A percentile compares a stretch with the other conserved stretches of the same genome.
Evolutionary conservation across 2,113 vertebrate species (phyloP).

Genomic region (Cebidichthys violaceus): DNA sequence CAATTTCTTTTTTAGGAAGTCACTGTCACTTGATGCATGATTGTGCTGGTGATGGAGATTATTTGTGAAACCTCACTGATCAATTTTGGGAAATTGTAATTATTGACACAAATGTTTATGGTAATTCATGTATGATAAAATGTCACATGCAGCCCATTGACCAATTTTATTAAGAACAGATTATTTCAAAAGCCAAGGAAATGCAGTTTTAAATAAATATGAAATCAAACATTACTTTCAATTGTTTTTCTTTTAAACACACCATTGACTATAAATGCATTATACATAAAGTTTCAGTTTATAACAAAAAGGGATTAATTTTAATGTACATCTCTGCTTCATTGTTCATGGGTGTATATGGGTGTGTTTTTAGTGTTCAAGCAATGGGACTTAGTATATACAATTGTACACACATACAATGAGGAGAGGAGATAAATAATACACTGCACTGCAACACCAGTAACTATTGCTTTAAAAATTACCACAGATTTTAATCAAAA

Average conservation of each 20-base stretch:
- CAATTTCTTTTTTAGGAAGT: background rate
- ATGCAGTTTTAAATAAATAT: conserved; percentile 4
- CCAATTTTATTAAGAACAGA: background rate
- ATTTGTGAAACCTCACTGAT: background rate
- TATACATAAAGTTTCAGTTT: background rate
- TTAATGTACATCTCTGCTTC: background rate
- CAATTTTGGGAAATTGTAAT: background rate
- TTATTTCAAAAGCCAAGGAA: conserved; percentile 1
- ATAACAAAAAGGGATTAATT: conserved; percentile 16
- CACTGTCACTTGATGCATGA: conserved; percentile 26
- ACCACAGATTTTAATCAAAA: conserved; percentile 17
- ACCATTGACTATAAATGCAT: conserved; percentile 1
- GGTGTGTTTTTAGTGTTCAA: conserved; percentile 26
- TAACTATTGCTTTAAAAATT: conserved; percentile 4
- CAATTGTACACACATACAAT: conserved; percentile 16
- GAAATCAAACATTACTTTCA: background rate
- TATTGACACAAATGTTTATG: conserved; percentile 1
- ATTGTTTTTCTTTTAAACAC: background rate
- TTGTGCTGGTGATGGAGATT: conserved; percentile 18
- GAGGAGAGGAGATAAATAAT: conserved; percentile 24
- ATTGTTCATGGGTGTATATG: conserved; percentile 16
- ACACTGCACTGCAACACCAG: conserved; percentile 17
- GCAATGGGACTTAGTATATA: background rate
- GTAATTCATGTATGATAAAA: background rate
- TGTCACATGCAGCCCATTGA: background rate